These are phyloP conservation scores for Acanthococcus lagerstroemiae DNA, from an alignment of 2,888 invertebrate species.

Conservation along the genomic window DNA sequence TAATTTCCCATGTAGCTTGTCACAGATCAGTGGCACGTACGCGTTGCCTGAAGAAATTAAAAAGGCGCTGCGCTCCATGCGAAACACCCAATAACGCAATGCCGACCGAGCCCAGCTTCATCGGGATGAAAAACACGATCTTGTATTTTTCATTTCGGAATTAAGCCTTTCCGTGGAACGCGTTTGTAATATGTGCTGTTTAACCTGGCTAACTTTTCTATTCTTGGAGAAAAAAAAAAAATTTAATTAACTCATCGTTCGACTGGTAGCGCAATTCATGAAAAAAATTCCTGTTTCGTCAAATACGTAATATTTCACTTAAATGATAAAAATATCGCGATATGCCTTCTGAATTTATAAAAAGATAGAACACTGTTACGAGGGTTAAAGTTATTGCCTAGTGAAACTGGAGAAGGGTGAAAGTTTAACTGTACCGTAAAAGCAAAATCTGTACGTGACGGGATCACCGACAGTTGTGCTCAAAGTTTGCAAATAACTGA, in stretches of 20 bases:
- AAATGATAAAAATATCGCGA: constrained; percentile 19
- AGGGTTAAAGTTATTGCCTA: constrained; percentile 11
- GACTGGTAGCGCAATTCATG: no score
- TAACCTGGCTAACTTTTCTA: not conserved
- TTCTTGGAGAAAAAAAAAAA: constrained; percentile 6
- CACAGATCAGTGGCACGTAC: no score
- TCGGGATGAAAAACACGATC: not conserved
- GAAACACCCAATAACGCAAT: no score
- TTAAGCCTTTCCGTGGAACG: not conserved
- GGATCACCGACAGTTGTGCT: constrained; percentile 16
- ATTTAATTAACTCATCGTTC: not conserved
- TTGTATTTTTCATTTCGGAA: constrained; percentile 9
- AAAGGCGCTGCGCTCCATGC: no score
- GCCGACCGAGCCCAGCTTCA: no score
- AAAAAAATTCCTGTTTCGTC: no score
- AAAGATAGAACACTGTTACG: constrained; percentile 22
- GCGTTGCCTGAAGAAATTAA: no score
- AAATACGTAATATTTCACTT: constrained; percentile 19
- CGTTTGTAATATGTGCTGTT: not conserved
- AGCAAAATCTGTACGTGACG: constrained; percentile 23
- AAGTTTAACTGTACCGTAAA: constrained; percentile 24
- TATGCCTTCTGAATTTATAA: constrained; percentile 18
- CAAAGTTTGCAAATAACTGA: constrained; percentile 12
- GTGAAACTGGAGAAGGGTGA: constrained; percentile 11
- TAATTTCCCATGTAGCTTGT: no score